These are phyloP conservation scores for Aporophyla nigra DNA, from an alignment of 2,888 invertebrate genomes.

Conservation along the genomic window DNA sequence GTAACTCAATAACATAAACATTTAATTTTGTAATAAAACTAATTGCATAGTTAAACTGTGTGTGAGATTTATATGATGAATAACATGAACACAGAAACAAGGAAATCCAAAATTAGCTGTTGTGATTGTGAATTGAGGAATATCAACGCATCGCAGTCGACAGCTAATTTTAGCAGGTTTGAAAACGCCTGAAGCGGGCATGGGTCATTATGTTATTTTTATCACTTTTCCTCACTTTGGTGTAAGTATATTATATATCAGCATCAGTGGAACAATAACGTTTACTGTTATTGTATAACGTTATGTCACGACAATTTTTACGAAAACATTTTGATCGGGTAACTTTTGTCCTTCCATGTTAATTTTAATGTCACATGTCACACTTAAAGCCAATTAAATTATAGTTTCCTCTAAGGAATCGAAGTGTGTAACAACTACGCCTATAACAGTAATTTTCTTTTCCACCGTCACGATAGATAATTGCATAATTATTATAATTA, in stretches of 20 bases:
- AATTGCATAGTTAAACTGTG: not conserved
- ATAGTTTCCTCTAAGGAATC: conserved; percentile 30
- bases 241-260: not conserved
- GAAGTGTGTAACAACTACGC: conserved; percentile 32
- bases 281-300: conserved; percentile 2
- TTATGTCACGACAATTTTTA: not conserved
- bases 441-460: conserved; percentile 20
- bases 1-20: not conserved
- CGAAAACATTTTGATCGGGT: conserved; percentile 23
- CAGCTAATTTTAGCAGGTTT: conserved; percentile 63
- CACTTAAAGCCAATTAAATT: conserved; percentile 20
- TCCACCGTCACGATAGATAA: conserved; percentile 10
- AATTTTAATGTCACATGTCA: conserved; percentile 14
- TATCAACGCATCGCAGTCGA: conserved; percentile 59
- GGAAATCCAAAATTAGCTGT: conserved; percentile 50
- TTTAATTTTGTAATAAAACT: not conserved
- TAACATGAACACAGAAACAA: conserved; percentile 22
- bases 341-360: conserved; percentile 24
- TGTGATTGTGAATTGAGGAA: conserved; percentile 47
- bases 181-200: conserved; percentile 27
- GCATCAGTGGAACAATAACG: not conserved
- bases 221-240: conserved; percentile 20
- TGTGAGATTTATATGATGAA: conserved; percentile 30
- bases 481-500: conserved; percentile 39
- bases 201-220: conserved; percentile 34